phyloP scores from a whole-genome alignment of 1,140 invertebrate genomes.

The fruit fly (Drosophila melanogaster) region DNA sequence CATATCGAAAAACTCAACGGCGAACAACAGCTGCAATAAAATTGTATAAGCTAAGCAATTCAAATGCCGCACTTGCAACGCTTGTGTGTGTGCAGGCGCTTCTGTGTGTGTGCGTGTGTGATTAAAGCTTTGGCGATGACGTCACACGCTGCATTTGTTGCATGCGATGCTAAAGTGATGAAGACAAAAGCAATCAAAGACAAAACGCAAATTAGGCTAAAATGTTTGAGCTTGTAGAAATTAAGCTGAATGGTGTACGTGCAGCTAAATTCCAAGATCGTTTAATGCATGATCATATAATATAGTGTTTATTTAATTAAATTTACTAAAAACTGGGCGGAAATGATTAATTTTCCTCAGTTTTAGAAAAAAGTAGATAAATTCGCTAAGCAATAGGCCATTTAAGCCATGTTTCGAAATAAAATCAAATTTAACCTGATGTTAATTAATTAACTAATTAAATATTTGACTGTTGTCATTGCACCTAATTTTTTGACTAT shows the following conservation, averaged over 20 bases:
- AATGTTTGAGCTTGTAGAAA: too few relatives aligned
- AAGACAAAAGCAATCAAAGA: conserved; percentile 2
- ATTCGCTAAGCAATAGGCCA: background rate
- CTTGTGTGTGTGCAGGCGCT: background rate
- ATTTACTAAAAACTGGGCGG: too few relatives aligned
- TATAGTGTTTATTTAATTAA: background rate
- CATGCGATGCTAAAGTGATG: conserved; percentile 26
- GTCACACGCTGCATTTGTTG: conserved; percentile 75
- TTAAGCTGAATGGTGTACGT: too few relatives aligned
- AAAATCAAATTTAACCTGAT: too few relatives aligned
- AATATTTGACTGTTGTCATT: too few relatives aligned
- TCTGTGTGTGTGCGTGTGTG: background rate
- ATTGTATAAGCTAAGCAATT: conserved; percentile 55
- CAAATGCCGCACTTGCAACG: conserved; percentile 43
- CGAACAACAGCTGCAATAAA: conserved; percentile 59
- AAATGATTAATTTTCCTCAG: too few relatives aligned
- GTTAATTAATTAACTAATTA: too few relatives aligned
- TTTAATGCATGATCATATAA: background rate
- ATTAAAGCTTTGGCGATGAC: conserved; percentile 51
- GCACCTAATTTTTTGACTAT: background rate
- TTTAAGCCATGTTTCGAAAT: too few relatives aligned
- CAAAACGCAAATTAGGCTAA: background rate
- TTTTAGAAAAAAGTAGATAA: background rate
- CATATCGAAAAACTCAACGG: conserved; percentile 37
- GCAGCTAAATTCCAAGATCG: too few relatives aligned